Base-by-base conservation (phyloP, 2,888 invertebrate species). In the Pammene fasciana region DNA sequence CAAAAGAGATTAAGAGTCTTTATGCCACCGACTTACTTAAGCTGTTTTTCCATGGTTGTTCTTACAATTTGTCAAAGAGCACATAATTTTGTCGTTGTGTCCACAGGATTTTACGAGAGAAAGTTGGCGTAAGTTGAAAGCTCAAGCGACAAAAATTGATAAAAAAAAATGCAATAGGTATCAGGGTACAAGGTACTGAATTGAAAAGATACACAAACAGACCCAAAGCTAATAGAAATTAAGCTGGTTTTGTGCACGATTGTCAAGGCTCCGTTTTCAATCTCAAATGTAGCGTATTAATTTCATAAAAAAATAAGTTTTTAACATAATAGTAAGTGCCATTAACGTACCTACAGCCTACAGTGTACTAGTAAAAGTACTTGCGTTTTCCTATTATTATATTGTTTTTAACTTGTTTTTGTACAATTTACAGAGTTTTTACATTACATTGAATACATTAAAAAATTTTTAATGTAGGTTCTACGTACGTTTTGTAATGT, bases 31-130 rank as follows among this genome's bases (percentile, higher is more conserved):
- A 41, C 5, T 13, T 5, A 62, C 62, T 41, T 62, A 52, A 5
- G 38, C n/a, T 50, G 26, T 62, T 62, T 38, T 50, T 52, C 34
- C n/a, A n/a, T 13, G 18, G 13, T 26, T 18, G 81, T 79, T 81
- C 79, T 79, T 78, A 80, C 79, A 81, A 85, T 87, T 86, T 86
- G 87, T 88, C 89, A 87, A 87, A 86, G 78, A 72, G 74, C 72
- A 79, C 81, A 83, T 84, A 81, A 85, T 76, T 78, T 79, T 81
- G 84, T 85, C 82, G 77, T 80, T 83, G 79, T 79, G 73, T 76
- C 76, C 81, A 81, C 79, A 76, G 78, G 78, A 79, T 78, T 68
- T 43, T 65, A 68, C 64, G 78, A 72, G 70, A 72, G 72, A 71
- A 71, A 71, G 50, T 52, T 78, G 80, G 77, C 67, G 3, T 67